Percentiles rank a stretch among this genome's conserved stretches.
These are phyloP conservation scores for Montipora cactus DNA, from an alignment of 64 coral and sea anemone species.

Conservation along the genomic window DNA sequence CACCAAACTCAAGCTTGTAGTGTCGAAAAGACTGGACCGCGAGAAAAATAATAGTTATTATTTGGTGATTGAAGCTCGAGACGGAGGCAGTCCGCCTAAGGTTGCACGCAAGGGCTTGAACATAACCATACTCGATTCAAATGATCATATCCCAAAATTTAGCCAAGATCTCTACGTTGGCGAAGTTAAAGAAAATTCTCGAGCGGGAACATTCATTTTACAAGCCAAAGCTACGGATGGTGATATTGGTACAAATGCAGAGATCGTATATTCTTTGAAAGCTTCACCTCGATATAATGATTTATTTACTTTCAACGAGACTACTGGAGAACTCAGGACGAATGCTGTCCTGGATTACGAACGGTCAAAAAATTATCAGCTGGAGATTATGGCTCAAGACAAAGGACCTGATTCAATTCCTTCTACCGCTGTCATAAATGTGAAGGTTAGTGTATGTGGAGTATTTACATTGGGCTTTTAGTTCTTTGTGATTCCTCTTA, in stretches of 20 bases:
- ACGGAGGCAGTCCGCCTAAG: conserved; percentile 56
- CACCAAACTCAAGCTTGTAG: conserved; percentile 36
- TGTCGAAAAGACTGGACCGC: conserved; percentile 54
- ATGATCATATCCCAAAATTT: conserved; percentile 88
- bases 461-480: not conserved
- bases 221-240: conserved; percentile 72
- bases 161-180: conserved; percentile 70
- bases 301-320: conserved; percentile 68
- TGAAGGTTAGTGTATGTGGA: conserved; percentile 70
- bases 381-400: conserved; percentile 73
- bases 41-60: conserved; percentile 55
- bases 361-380: conserved; percentile 41
- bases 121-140: conserved; percentile 84
- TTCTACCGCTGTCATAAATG: conserved; percentile 46
- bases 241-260: conserved; percentile 85
- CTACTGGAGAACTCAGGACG: conserved; percentile 74
- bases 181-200: conserved; percentile 75
- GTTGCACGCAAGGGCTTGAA: conserved; percentile 63
- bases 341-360: conserved; percentile 74
- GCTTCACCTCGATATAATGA: conserved; percentile 47
- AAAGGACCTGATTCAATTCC: conserved; percentile 85
- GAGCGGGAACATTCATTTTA: conserved; percentile 68
- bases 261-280: conserved; percentile 66
- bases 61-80: conserved; percentile 53
- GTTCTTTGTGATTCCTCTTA: not conserved